Conservation (phyloP, 2,113 vertebrate genomes). For the Sylvia atricapilla region DNA sequence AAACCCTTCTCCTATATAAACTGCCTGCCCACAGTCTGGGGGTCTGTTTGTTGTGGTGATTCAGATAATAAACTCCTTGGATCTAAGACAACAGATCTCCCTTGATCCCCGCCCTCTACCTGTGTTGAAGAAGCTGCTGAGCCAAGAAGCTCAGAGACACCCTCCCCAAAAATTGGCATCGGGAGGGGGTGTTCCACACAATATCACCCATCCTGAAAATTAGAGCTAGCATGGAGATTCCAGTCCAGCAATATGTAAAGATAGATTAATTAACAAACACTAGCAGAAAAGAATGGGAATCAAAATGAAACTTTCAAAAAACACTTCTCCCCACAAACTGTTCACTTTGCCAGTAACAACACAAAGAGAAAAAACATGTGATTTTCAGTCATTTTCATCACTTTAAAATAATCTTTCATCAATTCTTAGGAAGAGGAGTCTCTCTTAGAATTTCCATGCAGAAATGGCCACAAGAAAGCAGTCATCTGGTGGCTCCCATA, state of each 20-base stretch:
- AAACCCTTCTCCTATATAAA: no score
- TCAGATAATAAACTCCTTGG: no score
- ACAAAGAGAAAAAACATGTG: neutral
- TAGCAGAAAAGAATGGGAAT: neutral
- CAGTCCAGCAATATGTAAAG: neutral
- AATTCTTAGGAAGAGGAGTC: neutral
- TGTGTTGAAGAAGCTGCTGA: no score
- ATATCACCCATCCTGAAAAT: no score
- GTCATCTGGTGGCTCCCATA: neutral
- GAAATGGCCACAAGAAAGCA: neutral
- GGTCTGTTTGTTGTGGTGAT: no score
- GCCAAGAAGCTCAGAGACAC: no score
- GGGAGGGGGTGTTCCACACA: no score
- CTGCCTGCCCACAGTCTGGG: no score
- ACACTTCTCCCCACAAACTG: neutral
- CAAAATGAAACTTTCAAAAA: neutral
- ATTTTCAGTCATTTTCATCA: neutral
- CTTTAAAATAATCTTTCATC: neutral
- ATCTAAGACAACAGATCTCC: no score
- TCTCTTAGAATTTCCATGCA: neutral
- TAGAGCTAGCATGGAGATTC: no score
- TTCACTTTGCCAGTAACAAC: neutral
- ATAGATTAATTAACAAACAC: neutral
- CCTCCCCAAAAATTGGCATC: no score
- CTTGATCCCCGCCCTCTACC: no score